Evolutionary conservation across 2,888 invertebrate species (phyloP), one percentile per base, ranked within the genome.

Genomic region (Tridacna gigas): DNA sequence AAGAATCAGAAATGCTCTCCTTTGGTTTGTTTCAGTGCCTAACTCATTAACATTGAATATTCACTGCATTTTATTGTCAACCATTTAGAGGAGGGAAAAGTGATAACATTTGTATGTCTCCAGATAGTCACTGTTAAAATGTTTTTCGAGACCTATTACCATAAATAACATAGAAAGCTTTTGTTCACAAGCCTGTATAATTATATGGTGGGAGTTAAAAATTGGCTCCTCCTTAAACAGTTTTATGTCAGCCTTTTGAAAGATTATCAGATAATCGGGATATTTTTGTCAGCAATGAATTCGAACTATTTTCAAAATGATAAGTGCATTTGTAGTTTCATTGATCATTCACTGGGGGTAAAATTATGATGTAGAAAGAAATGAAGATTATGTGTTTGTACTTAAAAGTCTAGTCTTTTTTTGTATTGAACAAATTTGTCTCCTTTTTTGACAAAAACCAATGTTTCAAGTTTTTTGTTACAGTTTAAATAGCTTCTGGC

Each of bases 311-410:
- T 71, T 22, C 71, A 3, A 51, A 71, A 71, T 71, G 71, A 71
- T 71, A 71, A 71, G 71, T 51, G 71, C 45, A 22, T 22, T 25
- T 9, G 20, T 45, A 47, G 45, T 71, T 71, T 71, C 71, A 71
- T 71, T 71, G 71, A 71, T 71, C 71, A 71, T 4, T 22, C 51
- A 51, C 22, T 71, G 47, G 51, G 25, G 51, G 51, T 22, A 25
- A 74, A 74, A 74, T 61, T 74, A 74, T 56, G 25, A 61, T 74
- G 74, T 60, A 28, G 48, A 61, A 74, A 28, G 28, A 60, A 56
- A 61, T 74, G 74, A 74, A 61, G 26, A 61, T 74, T 74, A 74
- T 60, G 37, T 28, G 61, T 61, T 61, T 74, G 74, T 56, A 74
- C 61, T 28, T n/a, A 45, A 61, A 74, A 15, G 51, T 69, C 69